Conservation (phyloP, 1,140 invertebrate species). For the Vollenhovia emeryi region DNA sequence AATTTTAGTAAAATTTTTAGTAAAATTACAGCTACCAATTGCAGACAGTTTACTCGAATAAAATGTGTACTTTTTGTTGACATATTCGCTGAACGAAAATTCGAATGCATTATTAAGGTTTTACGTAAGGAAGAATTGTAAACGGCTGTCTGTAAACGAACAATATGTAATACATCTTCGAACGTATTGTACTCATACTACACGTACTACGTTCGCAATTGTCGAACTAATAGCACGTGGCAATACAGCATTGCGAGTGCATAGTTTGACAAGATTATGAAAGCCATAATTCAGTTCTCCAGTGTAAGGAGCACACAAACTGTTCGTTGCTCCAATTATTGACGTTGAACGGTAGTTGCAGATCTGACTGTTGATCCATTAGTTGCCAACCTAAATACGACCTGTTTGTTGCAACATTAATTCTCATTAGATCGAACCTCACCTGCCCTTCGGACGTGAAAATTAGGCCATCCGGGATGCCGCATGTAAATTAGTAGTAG, state of each 20-base stretch:
- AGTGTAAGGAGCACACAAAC: conserved; percentile 44
- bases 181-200: neutral
- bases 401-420: conserved; percentile 58
- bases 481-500: conserved; percentile 48
- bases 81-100: neutral
- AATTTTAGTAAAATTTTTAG: neutral
- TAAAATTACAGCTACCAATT: neutral
- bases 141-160: neutral
- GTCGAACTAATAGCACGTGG: conserved; percentile 29
- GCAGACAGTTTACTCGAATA: neutral
- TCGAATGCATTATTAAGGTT: neutral
- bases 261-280: conserved; percentile 57
- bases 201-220: neutral
- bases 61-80: neutral
- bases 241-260: conserved; percentile 13
- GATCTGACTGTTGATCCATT: conserved; percentile 55
- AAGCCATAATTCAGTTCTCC: conserved; percentile 54
- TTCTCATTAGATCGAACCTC: conserved; percentile 42
- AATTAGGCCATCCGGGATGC: conserved; percentile 47
- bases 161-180: neutral
- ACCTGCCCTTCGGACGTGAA: conserved; percentile 38
- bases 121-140: neutral
- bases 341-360: conserved; percentile 26
- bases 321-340: conserved; percentile 46
- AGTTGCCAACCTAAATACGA: conserved; percentile 49